These are phyloP conservation scores for Mylabris sibirica DNA, from an alignment of 2,888 invertebrate species.

Conservation along the genomic window DNA sequence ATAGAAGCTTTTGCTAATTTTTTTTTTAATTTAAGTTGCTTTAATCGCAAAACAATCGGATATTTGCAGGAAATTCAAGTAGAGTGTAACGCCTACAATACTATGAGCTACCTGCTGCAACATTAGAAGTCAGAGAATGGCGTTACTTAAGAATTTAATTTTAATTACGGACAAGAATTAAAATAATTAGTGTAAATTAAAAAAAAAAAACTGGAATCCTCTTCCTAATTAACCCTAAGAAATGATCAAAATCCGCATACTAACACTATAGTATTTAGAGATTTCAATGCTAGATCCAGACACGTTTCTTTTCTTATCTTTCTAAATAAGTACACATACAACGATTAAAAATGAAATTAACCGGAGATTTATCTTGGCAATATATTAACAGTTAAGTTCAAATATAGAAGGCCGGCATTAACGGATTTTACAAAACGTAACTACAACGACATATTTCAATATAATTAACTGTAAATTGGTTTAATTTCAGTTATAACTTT, in stretches of 20 bases:
- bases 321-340: not conserved
- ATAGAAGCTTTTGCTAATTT: conserved; percentile 9
- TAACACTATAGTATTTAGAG: not conserved
- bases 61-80: conserved; percentile 17
- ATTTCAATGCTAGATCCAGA: conserved; percentile 22
- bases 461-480: conserved; percentile 7
- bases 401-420: conserved; percentile 20
- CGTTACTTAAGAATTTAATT: conserved; percentile 26
- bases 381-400: conserved; percentile 23
- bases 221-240: conserved; percentile 5
- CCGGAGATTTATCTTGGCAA: not conserved
- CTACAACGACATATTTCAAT: not conserved
- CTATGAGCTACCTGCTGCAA: conserved; percentile 4
- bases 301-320: no score
- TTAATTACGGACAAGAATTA: conserved; percentile 24
- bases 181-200: conserved; percentile 16
- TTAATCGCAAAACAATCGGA: not conserved
- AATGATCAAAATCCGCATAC: not conserved
- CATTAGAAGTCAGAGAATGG: conserved; percentile 23
- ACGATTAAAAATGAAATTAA: not conserved
- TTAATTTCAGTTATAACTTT: conserved; percentile 5
- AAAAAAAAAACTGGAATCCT: conserved; percentile 13
- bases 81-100: conserved; percentile 18
- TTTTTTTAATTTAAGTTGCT: not conserved
- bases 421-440: conserved; percentile 16